These are phyloP conservation scores for Kryptolebias ocellatus DNA, from an alignment of 2,797 vertebrate species.

Conservation along the genomic window DNA sequence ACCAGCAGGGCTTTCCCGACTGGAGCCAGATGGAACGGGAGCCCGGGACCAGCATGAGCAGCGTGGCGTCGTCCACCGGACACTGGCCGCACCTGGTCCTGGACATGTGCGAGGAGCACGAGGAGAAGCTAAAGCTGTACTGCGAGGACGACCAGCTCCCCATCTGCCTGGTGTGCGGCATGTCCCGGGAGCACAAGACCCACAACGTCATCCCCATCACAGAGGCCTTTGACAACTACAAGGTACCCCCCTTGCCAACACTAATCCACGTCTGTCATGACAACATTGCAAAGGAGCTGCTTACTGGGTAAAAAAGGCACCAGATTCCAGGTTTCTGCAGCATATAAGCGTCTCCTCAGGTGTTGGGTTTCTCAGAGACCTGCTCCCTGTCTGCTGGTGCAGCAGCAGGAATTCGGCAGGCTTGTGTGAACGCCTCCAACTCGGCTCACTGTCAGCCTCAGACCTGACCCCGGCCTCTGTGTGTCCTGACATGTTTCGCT, in stretches of 20 bases:
- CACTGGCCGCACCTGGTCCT: constrained; percentile 58
- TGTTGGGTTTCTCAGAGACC: too few relatives aligned
- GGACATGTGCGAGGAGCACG: constrained; percentile 80
- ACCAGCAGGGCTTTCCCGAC: constrained; percentile 22
- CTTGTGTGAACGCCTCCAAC: constrained; percentile 41
- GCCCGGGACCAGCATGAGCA: constrained; percentile 68
- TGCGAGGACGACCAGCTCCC: constrained; percentile 83
- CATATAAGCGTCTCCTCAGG: too few relatives aligned
- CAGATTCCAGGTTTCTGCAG: too few relatives aligned
- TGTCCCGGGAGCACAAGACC: constrained; percentile 81
- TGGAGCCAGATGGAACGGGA: constrained; percentile 56
- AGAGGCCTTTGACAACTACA: constrained; percentile 81
- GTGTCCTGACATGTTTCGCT: constrained; percentile 23
- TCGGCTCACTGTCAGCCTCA: constrained; percentile 2
- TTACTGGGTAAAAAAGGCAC: too few relatives aligned
- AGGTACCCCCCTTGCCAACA: constrained; percentile 52
- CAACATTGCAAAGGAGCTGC: too few relatives aligned
- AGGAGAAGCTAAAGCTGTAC: constrained; percentile 82
- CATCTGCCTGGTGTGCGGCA: constrained; percentile 82
- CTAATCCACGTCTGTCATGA: too few relatives aligned
- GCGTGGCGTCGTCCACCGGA: constrained; percentile 63
- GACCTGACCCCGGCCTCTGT: constrained; percentile 22
- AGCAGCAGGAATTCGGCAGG: constrained; percentile 64
- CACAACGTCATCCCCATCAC: constrained; percentile 81
- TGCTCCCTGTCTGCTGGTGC: too few relatives aligned